Base-by-base conservation (phyloP, 2,113 vertebrate genomes). In the Myocastor coypus region DNA sequence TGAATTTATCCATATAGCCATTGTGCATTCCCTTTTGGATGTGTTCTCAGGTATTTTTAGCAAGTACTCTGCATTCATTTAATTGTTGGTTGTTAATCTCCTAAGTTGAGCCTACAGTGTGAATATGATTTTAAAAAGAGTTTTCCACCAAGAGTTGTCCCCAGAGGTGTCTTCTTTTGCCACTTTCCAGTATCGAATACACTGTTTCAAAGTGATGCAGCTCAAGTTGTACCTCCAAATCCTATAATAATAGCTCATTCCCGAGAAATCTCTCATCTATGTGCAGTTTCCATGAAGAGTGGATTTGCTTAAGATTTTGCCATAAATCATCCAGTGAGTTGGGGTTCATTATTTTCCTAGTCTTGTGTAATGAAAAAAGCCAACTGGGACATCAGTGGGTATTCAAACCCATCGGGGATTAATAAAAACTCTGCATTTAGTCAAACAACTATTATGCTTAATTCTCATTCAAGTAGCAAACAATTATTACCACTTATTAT, bases 301-400 rank as follows among this genome's bases (percentile, higher is more conserved):
- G 71, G 7, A 8, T 80, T 61, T 87, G 42, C 28, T 5, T 24
- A 91, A 57, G 68, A 91, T 63, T 61, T 92, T 69, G 8, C 57
- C 42, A 34, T 75, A 40, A 61, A 81, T 83, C 89, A 92, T 80
- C 81, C 22, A 20, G 13, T 37, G 37, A 42, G 16, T 37, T 87
- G n/a, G 34, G 12, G 8, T 95, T 87, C 34, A 66, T 88, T 91
- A 22, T 92, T 94, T 86, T 78, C 68, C 80, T 34, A 42, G 20
- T 87, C 37, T 83, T 87, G 61, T 5, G 55, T 80, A 46, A 87
- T 34, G 32, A 90, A 87, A 24, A 61, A 88, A 32, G 10, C 34
- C 16, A 64, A 52, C 93, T 83, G 52, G 61, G 13, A 83, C 63
- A 40, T 71, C 64, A 68, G 16, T 37, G 42, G 24, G 26, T 5